Percentiles rank a stretch among this genome's conserved stretches.
phyloP scores from a whole-genome alignment of 2,797 vertebrate species.

The Dicrostonyx torquatus region DNA sequence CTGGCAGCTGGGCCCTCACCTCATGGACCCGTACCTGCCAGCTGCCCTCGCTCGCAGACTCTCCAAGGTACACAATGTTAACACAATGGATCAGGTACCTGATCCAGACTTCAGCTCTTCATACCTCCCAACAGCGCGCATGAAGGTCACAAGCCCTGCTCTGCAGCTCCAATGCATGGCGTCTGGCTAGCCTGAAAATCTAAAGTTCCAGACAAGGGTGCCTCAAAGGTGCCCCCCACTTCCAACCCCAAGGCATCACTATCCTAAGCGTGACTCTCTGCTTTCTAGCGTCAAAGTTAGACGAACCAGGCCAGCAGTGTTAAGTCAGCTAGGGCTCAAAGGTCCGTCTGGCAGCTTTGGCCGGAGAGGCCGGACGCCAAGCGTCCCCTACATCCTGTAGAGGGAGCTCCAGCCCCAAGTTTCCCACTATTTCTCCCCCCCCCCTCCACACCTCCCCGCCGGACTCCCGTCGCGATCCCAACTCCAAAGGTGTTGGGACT shows the following conservation, averaged over 20 bases:
- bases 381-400: constrained; percentile 77
- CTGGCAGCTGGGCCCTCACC: fast-evolving
- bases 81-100: too few relatives aligned
- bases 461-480: fast-evolving
- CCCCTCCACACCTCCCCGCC: not conserved
- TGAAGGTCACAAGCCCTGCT: not conserved
- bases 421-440: not conserved
- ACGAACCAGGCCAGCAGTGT: not conserved
- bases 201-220: fast-evolving
- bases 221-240: not conserved
- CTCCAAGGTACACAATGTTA: fast-evolving
- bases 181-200: not conserved
- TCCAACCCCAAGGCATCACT: not conserved
- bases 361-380: not conserved
- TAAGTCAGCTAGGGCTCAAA: not conserved
- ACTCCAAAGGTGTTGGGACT: not conserved
- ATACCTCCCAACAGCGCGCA: fast-evolving
- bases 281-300: not conserved
- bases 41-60: fast-evolving
- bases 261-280: not conserved
- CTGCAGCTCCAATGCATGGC: not conserved
- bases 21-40: fast-evolving
- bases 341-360: not conserved
- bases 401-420: constrained; percentile 83
- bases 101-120: not conserved